Base-by-base conservation (phyloP, 2,888 invertebrate genomes). In the Mayetiola destructor region DNA sequence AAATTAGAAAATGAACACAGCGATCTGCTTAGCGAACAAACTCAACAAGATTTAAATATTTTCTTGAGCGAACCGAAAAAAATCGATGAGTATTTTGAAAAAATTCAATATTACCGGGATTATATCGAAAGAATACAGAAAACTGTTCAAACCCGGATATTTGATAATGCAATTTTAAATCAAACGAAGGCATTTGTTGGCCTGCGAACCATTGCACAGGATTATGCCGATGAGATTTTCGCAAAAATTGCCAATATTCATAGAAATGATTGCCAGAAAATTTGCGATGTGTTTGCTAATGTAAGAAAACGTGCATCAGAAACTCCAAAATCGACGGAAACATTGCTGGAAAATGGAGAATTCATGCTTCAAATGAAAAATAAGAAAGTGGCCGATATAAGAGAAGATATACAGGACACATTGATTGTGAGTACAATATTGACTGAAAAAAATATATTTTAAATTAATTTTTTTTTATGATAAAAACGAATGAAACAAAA, bases 361-460 rank as follows among this genome's bases (percentile, higher is more conserved):
- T 90, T 87, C 68, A 88, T 93, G 76, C 76, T 88, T 62, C 76
- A 81, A 62, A 89, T 87, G 0, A 84, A 85, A 64, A 84, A 85
- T 5, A 78, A 77, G 35, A 77, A 85, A 59, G 78, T 93, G 65
- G 77, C 80, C 58, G 74, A 77, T 57, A 73, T 91, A 36, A 81
- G 80, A 57, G 81, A 82, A 63, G 78, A 83, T 63, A 88, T 92
- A 59, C 73, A 80, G 58, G 71, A 75, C 52, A 27, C 14, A 10
- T 37, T 37, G 32, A 12, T 32, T n/a, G n/a, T n/a, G n/a, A n/a
- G n/a, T n/a, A n/a, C n/a, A n/a, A n/a, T n/a, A n/a, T n/a, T n/a
- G n/a, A n/a, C n/a, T n/a, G n/a, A n/a, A n/a, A n/a, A n/a, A n/a
- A n/a, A n/a, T n/a, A n/a, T n/a, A n/a, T n/a, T n/a, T n/a, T n/a